phyloP scores from a whole-genome alignment of 2,113 vertebrate species.

The Oplegnathus fasciatus region DNA sequence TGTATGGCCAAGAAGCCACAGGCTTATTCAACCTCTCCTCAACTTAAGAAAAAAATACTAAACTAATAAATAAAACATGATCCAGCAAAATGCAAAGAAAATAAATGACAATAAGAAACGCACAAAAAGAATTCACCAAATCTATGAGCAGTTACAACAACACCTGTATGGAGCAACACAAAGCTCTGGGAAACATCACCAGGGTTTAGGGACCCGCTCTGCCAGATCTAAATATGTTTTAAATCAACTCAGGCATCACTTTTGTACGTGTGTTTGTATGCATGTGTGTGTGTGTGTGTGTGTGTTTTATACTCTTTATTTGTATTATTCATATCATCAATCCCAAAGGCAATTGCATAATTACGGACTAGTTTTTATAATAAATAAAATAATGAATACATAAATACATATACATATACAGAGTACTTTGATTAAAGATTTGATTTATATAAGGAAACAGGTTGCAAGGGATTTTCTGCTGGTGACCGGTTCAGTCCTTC shows the following conservation, averaged over 20 bases:
- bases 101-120: background rate
- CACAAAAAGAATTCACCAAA: background rate
- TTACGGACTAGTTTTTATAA: background rate
- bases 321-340: background rate
- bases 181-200: background rate
- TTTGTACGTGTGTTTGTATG: background rate
- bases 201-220: background rate
- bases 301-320: background rate
- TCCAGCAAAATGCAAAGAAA: background rate
- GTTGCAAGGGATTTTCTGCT: background rate
- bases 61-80: background rate
- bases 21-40: no score
- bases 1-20: no score
- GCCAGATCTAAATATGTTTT: background rate
- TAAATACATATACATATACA: no score
- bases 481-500: background rate
- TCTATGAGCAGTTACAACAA: background rate
- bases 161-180: background rate
- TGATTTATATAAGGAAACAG: background rate
- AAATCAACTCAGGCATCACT: background rate
- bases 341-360: background rate
- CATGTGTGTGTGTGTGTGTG: no score
- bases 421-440: background rate
- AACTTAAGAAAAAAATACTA: no score
- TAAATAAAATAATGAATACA: no score